Conservation (phyloP, 2,113 vertebrate genomes). For the Capreolus pygargus region DNA sequence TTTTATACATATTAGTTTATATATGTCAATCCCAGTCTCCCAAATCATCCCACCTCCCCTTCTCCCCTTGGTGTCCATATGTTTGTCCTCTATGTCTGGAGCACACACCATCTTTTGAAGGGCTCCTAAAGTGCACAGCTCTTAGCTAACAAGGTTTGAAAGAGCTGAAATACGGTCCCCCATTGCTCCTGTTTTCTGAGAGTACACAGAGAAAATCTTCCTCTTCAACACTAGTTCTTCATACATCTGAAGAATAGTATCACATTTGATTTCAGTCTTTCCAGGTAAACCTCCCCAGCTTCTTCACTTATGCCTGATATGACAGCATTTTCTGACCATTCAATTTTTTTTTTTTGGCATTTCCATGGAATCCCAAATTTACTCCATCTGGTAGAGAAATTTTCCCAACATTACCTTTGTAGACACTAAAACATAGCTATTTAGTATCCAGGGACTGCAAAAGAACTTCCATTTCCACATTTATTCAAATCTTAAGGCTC, state of each 20-base stretch:
- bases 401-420: not conserved
- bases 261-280: not conserved
- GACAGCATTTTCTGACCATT: not conserved
- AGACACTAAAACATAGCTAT: not conserved
- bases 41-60: not conserved
- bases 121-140: not conserved
- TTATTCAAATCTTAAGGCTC: conserved; percentile 58
- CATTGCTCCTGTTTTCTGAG: not conserved
- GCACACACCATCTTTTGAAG: not conserved
- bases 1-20: not conserved
- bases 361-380: conserved; percentile 12
- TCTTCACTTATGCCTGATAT: not conserved
- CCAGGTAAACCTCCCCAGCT: not conserved
- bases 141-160: not conserved
- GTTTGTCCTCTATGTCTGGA: not conserved
- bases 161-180: not conserved
- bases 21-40: not conserved
- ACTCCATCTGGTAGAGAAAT: not conserved
- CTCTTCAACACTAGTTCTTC: not conserved
- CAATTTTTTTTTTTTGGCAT: not conserved
- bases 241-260: not conserved
- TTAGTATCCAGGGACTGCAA: not conserved
- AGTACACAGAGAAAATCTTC: not conserved
- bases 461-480: conserved; percentile 50
- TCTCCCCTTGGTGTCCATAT: not conserved